Evolutionary conservation across 2,797 vertebrate genomes (phyloP), one percentile per base, ranked within the genome.

Genomic region (Lagocephalus sceleratus): DNA sequence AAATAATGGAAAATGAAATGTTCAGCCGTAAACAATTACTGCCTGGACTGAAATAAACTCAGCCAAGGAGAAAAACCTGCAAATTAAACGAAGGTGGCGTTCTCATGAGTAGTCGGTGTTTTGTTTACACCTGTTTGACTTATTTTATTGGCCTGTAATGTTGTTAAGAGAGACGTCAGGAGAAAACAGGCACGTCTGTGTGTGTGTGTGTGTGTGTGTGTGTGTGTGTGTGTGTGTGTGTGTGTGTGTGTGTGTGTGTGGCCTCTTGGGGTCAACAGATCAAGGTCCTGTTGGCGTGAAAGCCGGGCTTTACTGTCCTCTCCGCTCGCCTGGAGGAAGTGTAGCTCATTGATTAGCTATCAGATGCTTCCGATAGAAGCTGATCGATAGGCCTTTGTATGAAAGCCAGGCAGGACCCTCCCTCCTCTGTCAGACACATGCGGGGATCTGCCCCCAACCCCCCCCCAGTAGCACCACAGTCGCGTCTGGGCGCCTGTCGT

Each of bases 321-420:
- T 47, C 65, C n/a, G 77, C 64, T 71, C 39, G 66, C 75, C 70
- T 76, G 86, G 90, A 89, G 89, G 87, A 90, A 90, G 90, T 89
- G 82, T 84, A 89, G 87, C 65, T 51, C 63, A 92, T 91, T 76
- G 90, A 92, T 92, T 89, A 90, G 82, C 90, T 89, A 92, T 92
- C 90, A 90, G 89, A 91, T 88, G 84, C 91, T 92, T 91, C 86
- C 86, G 83, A 92, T 91, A 85, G 58, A 25, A 49, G 44, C 76
- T 78, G 84, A 90, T 92, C 90, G 43, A 90, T 91, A 85, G 68
- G 82, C 82, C 88, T 90, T 87, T 78, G 85, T 81, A 69, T 82
- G 73, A 75, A 76, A 87, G 86, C 86, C 83, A 77, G 85, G 79
- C 83, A 81, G 80, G 79, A 67, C 59, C 77, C 75, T 75, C 72